These are phyloP conservation scores for Gymnarchus niloticus DNA, from an alignment of 2,113 vertebrate genomes.

Conservation along the genomic window DNA sequence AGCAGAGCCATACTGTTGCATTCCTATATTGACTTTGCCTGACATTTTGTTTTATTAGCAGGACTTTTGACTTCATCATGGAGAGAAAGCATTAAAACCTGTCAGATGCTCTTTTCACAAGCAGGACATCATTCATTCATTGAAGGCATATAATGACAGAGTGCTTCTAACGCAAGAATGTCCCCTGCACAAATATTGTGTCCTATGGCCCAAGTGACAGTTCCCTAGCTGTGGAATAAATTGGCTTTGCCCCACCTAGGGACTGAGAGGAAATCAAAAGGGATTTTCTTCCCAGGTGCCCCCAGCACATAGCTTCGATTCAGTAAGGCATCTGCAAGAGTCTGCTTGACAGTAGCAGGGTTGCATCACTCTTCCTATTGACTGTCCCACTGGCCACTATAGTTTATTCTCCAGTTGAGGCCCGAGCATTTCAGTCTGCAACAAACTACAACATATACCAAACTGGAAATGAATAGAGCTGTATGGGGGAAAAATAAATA, in stretches of 20 bases:
- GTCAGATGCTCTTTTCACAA: neutral
- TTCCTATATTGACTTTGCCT: neutral
- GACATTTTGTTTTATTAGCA: neutral
- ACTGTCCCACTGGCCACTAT: neutral
- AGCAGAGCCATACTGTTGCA: neutral
- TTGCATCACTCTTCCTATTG: slow-evolving; percentile 11
- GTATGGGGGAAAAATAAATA: too few species aligned
- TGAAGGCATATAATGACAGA: neutral
- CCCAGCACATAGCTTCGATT: neutral
- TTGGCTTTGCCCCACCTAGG: slow-evolving; percentile 6
- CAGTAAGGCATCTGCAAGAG: neutral
- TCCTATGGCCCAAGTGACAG: neutral
- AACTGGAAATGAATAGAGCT: too few species aligned
- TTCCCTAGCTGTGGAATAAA: slow-evolving; percentile 11
- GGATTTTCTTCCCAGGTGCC: slow-evolving; percentile 2
- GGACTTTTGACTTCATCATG: neutral
- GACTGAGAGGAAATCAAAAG: neutral
- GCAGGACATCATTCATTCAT: neutral
- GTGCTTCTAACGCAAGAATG: neutral
- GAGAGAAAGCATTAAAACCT: neutral
- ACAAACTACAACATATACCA: neutral
- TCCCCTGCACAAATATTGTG: neutral
- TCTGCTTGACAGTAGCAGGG: neutral
- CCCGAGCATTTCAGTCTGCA: neutral
- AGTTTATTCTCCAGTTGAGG: neutral